A percentile compares a stretch with the other conserved stretches of the same genome.
These are phyloP conservation scores for Ptilorrhoa leucosticta DNA, from an alignment of 2,113 vertebrate genomes.

Conservation along the genomic window DNA sequence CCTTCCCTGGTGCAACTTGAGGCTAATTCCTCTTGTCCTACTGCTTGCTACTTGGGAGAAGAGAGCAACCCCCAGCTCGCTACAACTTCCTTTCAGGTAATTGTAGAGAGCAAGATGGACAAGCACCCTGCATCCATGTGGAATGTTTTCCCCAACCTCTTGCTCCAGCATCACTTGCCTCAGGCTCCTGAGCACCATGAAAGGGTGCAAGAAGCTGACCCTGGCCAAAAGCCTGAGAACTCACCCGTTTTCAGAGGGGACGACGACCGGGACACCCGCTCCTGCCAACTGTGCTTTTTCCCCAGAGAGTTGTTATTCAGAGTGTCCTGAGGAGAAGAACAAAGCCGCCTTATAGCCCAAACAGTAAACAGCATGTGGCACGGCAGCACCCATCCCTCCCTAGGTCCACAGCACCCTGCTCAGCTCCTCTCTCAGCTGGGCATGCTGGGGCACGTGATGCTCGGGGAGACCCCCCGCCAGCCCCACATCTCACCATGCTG, in stretches of 20 bases:
- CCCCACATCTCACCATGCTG: background rate
- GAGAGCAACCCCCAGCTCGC: background rate
- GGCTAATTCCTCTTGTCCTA: background rate
- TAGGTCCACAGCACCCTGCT: rapidly evolving
- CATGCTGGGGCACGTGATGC: background rate
- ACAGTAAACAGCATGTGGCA: slow-evolving; percentile 60
- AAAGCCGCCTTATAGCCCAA: slow-evolving; percentile 63
- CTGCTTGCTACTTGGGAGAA: background rate
- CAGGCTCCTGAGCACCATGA: background rate
- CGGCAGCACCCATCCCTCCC: background rate
- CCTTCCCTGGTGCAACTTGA: background rate
- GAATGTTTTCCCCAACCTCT: background rate
- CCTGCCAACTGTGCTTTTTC: slow-evolving; percentile 99
- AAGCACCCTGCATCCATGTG: background rate
- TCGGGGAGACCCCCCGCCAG: rapidly evolving
- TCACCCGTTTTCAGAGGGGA: slow-evolving; percentile 94
- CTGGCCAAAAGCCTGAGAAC: background rate
- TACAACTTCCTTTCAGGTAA: background rate
- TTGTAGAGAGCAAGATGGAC: background rate
- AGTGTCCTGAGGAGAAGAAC: slow-evolving; percentile 85
- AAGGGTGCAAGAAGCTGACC: background rate
- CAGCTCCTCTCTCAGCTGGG: background rate
- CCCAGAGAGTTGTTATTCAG: slow-evolving; percentile 97
- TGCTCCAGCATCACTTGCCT: background rate
- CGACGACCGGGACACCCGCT: slow-evolving; percentile 90